Conservation (phyloP, 1,140 invertebrate species). For the Solenopsis invicta region DNA sequence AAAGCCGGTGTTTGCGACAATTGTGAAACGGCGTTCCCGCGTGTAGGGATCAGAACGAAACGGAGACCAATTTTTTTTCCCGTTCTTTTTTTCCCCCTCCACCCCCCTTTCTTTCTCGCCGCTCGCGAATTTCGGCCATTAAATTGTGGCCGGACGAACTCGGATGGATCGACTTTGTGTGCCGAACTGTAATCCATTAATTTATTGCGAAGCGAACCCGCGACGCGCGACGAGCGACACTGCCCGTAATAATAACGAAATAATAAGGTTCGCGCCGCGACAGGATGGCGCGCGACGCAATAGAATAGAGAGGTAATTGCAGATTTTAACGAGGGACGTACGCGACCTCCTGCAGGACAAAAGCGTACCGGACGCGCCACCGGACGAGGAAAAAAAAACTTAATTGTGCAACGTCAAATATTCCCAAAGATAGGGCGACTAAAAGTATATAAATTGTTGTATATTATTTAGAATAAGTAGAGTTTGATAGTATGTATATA, state of each 20-base stretch:
- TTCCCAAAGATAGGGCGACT: conserved; percentile 39
- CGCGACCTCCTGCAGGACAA: neutral
- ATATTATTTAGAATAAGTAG: conserved; percentile 80
- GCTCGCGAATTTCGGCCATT: neutral
- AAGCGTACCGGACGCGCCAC: neutral
- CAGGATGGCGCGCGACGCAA: neutral
- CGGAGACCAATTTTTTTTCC: conserved; percentile 60
- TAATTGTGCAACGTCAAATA: conserved; percentile 58
- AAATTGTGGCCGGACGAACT: neutral
- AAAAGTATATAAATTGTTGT: conserved; percentile 78
- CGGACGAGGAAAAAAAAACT: conserved; percentile 11
- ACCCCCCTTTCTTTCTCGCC: neutral
- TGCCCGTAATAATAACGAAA: conserved; percentile 39
- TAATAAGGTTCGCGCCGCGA: conserved; percentile 21
- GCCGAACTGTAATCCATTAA: conserved; percentile 18
- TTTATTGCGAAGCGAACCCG: neutral
- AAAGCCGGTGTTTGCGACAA: conserved; percentile 42
- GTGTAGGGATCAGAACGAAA: conserved; percentile 57
- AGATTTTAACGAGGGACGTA: conserved; percentile 1
- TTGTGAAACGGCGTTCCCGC: conserved; percentile 39
- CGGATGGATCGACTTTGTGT: conserved; percentile 16
- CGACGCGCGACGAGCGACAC: neutral
- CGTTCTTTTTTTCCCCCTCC: too few species aligned
- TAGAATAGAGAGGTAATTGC: conserved; percentile 1
- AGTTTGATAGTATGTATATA: conserved; percentile 84